These are phyloP conservation scores for Metalampra italica DNA, from an alignment of 2,888 invertebrate genomes.

Conservation along the genomic window DNA sequence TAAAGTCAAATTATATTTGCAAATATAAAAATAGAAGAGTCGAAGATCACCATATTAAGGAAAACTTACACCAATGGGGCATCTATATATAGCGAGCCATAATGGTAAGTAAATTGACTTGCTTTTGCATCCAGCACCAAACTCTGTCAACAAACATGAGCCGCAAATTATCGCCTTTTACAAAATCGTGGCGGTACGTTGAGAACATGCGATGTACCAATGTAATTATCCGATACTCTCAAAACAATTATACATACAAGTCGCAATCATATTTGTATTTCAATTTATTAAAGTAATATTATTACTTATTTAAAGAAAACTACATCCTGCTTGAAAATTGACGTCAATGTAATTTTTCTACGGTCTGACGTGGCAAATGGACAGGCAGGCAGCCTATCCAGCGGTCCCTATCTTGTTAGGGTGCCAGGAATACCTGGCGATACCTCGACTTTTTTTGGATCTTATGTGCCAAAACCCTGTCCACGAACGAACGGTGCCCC, in stretches of 20 bases:
- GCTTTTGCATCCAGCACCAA: background rate
- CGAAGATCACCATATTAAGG: background rate
- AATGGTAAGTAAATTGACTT: background rate
- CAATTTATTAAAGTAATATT: no score
- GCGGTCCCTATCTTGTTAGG: no score
- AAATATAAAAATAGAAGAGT: background rate
- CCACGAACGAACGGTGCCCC: no score
- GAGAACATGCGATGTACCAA: background rate
- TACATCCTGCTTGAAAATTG: no score
- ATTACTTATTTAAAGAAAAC: no score
- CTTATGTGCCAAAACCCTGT: no score
- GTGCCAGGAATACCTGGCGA: no score
- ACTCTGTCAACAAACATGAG: conserved; percentile 5
- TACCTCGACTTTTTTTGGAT: no score
- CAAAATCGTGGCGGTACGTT: background rate
- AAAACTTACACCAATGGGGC: background rate
- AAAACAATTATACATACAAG: background rate
- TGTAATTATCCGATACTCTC: background rate
- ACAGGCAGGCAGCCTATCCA: no score
- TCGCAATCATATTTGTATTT: background rate
- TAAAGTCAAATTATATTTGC: background rate
- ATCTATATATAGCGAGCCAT: background rate
- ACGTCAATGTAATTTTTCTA: no score
- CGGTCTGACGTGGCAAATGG: no score
- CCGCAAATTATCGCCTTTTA: conserved; percentile 6